Evolutionary conservation across 2,797 vertebrate genomes (phyloP).

Genomic region (Mormyrus hasselquistii): DNA sequence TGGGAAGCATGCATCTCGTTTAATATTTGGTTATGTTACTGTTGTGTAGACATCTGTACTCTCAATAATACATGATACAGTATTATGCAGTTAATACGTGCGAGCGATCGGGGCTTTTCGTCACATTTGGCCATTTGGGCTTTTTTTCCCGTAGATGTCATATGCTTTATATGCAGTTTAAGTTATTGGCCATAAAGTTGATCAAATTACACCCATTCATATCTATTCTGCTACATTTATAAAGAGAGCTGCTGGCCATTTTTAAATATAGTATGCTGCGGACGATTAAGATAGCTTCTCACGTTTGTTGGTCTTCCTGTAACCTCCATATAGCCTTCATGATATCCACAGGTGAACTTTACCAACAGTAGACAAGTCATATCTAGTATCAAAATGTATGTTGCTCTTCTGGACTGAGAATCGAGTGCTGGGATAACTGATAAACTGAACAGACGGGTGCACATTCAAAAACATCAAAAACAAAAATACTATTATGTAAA

Average conservation of each 20-base stretch:
- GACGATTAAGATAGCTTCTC: not conserved
- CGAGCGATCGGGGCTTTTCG: not conserved
- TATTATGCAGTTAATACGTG: not conserved
- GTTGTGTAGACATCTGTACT: not conserved
- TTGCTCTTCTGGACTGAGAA: not conserved
- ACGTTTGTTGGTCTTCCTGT: not conserved
- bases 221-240: not conserved
- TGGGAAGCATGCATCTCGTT: constrained; percentile 11
- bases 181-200: not conserved
- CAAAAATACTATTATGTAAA: not conserved
- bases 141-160: not conserved
- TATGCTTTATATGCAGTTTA: not conserved
- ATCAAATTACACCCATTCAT: not conserved
- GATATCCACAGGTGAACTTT: not conserved
- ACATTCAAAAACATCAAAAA: not conserved
- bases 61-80: not conserved
- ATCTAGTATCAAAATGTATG: not conserved
- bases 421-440: not conserved
- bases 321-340: not conserved
- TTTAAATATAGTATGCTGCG: not conserved
- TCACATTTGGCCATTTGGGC: not conserved
- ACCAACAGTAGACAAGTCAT: not conserved
- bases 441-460: not conserved
- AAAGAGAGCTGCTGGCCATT: not conserved
- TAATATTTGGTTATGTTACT: not conserved